Evolutionary conservation across 2,797 vertebrate genomes (phyloP).

Genomic region (Phataginus tricuspis): DNA sequence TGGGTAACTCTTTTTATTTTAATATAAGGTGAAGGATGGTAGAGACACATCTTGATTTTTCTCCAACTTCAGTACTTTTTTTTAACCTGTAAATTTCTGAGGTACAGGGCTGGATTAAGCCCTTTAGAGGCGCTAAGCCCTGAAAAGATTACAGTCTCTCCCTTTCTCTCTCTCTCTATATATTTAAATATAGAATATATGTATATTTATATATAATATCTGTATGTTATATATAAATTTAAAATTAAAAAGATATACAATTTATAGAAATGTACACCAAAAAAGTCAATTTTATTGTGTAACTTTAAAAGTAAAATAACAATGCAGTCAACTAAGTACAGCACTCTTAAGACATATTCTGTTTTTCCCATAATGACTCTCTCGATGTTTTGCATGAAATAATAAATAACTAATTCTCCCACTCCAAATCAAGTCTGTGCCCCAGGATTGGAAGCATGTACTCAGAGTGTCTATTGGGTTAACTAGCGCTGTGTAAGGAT

Average conservation of each 20-base stretch:
- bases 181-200: no score
- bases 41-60: not conserved
- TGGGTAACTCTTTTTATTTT: not conserved
- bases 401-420: conserved; percentile 35
- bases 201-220: no score
- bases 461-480: not conserved
- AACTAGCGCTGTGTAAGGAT: not conserved
- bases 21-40: not conserved
- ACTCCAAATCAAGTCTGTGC: not conserved
- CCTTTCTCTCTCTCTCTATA: no score
- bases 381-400: not conserved
- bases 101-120: not conserved
- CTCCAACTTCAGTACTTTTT: not conserved
- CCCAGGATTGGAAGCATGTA: not conserved
- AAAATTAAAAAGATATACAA: conserved; percentile 1
- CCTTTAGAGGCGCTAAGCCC: not conserved
- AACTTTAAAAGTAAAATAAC: conserved; percentile 42
- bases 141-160: not conserved
- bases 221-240: not conserved
- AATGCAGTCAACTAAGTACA: not conserved
- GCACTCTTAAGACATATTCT: not conserved
- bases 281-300: not conserved
- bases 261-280: not conserved
- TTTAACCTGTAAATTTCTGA: conserved; percentile 13
- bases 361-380: not conserved